These are phyloP conservation scores for Mobula birostris DNA, from an alignment of 2,113 vertebrate species.

Conservation along the genomic window DNA sequence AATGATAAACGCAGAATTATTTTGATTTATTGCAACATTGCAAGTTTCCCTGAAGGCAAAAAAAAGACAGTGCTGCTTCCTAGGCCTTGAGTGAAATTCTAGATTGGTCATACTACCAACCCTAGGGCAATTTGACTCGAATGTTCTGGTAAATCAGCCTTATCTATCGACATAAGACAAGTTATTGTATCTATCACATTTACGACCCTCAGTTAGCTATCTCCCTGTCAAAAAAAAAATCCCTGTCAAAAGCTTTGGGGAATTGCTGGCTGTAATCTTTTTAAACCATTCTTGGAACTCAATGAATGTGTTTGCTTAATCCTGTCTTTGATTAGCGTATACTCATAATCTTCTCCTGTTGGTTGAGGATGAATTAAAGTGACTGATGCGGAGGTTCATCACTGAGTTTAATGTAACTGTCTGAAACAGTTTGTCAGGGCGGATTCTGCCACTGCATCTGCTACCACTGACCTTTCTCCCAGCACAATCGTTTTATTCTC, in stretches of 20 bases:
- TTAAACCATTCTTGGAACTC: conserved; percentile 35
- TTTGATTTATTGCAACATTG: not conserved
- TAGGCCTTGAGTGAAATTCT: not conserved
- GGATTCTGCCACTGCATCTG: not conserved
- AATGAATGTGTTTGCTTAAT: conserved; percentile 35
- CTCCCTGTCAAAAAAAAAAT: conserved; percentile 26
- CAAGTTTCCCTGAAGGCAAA: not conserved
- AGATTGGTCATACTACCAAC: not conserved
- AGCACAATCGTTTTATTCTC: not conserved
- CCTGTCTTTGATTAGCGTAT: conserved; percentile 29
- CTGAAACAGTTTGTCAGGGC: conserved; percentile 22
- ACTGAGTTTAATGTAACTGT: conserved; percentile 35
- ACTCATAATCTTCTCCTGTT: conserved; percentile 32
- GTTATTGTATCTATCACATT: conserved; percentile 3
- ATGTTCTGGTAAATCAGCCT: not conserved
- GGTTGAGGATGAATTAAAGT: conserved; percentile 36
- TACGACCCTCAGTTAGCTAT: not conserved
- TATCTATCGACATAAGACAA: conserved; percentile 11
- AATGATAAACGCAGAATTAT: not conserved
- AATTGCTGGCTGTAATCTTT: conserved; percentile 35
- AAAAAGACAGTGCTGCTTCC: not conserved
- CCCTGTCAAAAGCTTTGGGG: conserved; percentile 22
- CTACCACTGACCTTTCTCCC: not conserved
- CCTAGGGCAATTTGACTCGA: not conserved
- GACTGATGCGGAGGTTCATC: conserved; percentile 21